Evolutionary conservation across 1,140 invertebrate genomes (phyloP).

Genomic region (Trachymyrmex septentrionalis): DNA sequence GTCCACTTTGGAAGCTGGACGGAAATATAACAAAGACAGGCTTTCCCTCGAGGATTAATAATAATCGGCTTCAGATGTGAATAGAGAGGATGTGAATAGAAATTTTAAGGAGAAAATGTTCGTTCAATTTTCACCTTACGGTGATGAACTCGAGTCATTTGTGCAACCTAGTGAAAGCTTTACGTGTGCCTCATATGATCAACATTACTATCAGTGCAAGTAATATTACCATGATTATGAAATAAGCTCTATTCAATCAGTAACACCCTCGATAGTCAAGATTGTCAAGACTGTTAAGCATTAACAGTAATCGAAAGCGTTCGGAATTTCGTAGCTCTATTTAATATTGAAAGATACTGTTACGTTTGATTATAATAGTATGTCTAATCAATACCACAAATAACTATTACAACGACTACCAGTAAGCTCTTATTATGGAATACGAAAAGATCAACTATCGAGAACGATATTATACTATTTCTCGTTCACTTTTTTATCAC

Average conservation of each 20-base stretch:
- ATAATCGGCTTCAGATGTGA: slow-evolving; percentile 1
- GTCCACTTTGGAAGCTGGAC: neutral
- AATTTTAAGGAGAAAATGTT: neutral
- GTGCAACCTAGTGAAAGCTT: slow-evolving; percentile 37
- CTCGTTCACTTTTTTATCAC: slow-evolving; percentile 33
- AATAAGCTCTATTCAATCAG: slow-evolving; percentile 23
- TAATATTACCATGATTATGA: neutral
- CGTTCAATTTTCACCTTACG: neutral
- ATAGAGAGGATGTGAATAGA: neutral
- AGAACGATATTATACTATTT: neutral
- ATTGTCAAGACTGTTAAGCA: slow-evolving; percentile 22
- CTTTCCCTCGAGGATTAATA: slow-evolving; percentile 4
- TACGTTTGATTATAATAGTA: slow-evolving; percentile 21
- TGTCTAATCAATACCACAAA: slow-evolving; percentile 18
- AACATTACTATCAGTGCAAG: slow-evolving; percentile 36
- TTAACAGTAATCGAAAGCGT: slow-evolving; percentile 35
- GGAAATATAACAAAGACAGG: slow-evolving; percentile 1
- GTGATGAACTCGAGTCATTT: slow-evolving; percentile 24
- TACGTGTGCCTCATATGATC: slow-evolving; percentile 40
- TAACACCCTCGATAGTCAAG: slow-evolving; percentile 1
- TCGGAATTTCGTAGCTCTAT: slow-evolving; percentile 38
- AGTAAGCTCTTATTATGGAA: slow-evolving; percentile 46
- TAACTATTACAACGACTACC: slow-evolving; percentile 48
- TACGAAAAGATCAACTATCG: slow-evolving; percentile 9
- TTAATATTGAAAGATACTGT: slow-evolving; percentile 37